Percentiles rank a stretch among this genome's conserved stretches.
These are phyloP conservation scores for Saturnia japonica DNA, from an alignment of 2,888 invertebrate species.

Conservation along the genomic window DNA sequence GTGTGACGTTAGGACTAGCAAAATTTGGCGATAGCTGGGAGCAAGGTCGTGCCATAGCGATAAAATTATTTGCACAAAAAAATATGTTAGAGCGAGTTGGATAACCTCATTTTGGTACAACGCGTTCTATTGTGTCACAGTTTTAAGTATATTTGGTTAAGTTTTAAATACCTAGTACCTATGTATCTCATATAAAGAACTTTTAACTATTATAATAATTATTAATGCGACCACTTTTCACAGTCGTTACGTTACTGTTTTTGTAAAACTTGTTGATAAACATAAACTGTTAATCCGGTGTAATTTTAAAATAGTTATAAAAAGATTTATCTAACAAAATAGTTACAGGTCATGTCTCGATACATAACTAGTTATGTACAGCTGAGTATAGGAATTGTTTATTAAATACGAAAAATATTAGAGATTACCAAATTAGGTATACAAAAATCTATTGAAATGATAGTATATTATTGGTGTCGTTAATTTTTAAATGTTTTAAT, in stretches of 20 bases:
- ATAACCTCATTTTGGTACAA: slow-evolving; percentile 79
- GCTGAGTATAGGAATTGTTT: not conserved
- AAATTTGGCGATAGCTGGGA: slow-evolving; percentile 78
- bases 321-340: not conserved
- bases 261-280: not conserved
- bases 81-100: slow-evolving; percentile 75
- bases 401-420: not conserved
- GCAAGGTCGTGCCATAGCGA: slow-evolving; percentile 77
- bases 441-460: no score
- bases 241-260: not conserved
- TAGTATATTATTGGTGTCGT: no score
- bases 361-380: not conserved
- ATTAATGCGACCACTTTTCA: not conserved
- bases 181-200: not conserved
- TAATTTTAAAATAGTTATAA: not conserved
- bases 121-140: slow-evolving; percentile 54
- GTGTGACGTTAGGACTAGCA: slow-evolving; percentile 70
- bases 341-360: not conserved
- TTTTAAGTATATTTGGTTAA: slow-evolving; percentile 18
- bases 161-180: slow-evolving; percentile 7
- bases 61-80: slow-evolving; percentile 81
- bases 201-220: not conserved
- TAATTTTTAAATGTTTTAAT: no score
- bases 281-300: not conserved
- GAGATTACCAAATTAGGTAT: no score